A percentile compares a stretch with the other conserved stretches of the same genome.
Evolutionary conservation across 2,888 invertebrate species (phyloP).

Genomic region (Halictus quadricinctus): DNA sequence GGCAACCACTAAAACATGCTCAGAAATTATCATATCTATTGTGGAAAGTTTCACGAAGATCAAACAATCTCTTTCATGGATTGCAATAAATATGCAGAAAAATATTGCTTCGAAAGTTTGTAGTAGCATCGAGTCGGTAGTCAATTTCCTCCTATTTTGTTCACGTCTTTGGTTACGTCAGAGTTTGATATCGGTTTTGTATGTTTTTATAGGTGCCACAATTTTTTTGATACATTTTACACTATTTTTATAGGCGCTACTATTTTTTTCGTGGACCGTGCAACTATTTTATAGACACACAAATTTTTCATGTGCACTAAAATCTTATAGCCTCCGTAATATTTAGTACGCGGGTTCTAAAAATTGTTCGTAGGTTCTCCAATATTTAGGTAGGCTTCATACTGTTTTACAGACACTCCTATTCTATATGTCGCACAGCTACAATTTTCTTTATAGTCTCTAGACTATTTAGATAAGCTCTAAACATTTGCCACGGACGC

Average conservation of each 20-base stretch:
- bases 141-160: background rate
- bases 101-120: background rate
- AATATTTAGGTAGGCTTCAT: background rate
- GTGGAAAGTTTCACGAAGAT: background rate
- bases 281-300: background rate
- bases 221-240: background rate
- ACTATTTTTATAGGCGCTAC: background rate
- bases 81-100: too few relatives aligned
- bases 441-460: background rate
- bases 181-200: background rate
- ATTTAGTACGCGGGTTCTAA: background rate
- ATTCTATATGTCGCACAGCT: background rate
- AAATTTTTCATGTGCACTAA: background rate
- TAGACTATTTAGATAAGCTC: background rate
- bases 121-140: background rate
- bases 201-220: background rate
- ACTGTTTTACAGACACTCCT: background rate
- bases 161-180: too few relatives aligned
- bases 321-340: background rate
- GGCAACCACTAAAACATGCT: background rate
- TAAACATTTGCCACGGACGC: background rate
- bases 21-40: background rate
- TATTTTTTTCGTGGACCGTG: background rate
- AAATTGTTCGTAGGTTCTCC: background rate
- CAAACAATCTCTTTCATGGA: background rate